Evolutionary conservation across 2,113 vertebrate species (phyloP).

Genomic region (Phrynocephalus versicolor): DNA sequence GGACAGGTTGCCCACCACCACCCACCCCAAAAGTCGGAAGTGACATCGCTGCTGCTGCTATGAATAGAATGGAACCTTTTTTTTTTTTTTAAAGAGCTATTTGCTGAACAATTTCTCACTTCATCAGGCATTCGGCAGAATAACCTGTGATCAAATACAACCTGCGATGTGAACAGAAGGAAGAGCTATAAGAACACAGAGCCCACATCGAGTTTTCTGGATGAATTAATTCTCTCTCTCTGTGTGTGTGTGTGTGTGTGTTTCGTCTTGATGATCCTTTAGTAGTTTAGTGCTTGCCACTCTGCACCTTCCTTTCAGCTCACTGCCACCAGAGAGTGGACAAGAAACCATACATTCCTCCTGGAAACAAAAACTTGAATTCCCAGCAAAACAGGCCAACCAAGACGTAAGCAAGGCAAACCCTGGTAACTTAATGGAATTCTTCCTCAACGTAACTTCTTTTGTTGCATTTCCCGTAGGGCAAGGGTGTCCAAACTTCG

Average conservation of each 20-base stretch:
- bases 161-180: not conserved
- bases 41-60: not conserved
- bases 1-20: not conserved
- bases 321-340: not conserved
- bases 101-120: constrained; percentile 10
- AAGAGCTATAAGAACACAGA: not conserved
- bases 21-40: not conserved
- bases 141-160: not conserved
- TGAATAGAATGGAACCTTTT: accelerated
- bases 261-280: not conserved
- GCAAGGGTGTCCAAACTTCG: too few species aligned
- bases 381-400: not conserved
- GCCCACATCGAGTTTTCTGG: too few species aligned
- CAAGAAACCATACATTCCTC: not conserved
- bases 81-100: not conserved
- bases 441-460: not conserved
- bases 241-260: too few species aligned
- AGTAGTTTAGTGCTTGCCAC: not conserved
- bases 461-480: not conserved
- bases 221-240: too few species aligned
- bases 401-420: not conserved
- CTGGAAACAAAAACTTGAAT: not conserved
- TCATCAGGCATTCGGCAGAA: not conserved
- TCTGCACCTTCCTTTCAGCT: not conserved
- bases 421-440: not conserved